Evolutionary conservation across 2,888 invertebrate genomes (phyloP).

Genomic region (Agrilus cyanescens): DNA sequence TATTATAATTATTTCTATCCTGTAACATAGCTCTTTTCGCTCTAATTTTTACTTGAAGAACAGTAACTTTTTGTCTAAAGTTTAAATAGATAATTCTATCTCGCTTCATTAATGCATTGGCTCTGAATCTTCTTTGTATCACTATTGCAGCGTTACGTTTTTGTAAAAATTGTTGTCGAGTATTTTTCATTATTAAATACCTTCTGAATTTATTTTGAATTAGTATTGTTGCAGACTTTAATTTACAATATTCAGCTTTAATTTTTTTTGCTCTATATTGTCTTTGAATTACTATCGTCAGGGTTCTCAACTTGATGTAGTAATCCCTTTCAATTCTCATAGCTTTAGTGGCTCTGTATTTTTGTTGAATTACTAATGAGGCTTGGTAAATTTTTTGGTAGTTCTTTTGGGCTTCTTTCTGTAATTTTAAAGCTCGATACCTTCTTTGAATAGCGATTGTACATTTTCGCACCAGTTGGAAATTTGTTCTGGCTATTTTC

Average conservation of each 20-base stretch:
- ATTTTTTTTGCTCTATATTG: no score
- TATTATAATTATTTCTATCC: no score
- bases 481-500: conserved; percentile 31
- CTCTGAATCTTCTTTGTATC: conserved; percentile 35
- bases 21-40: no score
- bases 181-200: no score
- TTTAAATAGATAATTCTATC: conserved; percentile 16
- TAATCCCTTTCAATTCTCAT: conserved; percentile 31
- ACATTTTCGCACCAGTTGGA: conserved; percentile 32
- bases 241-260: no score
- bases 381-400: conserved; percentile 11
- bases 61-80: conserved; percentile 18
- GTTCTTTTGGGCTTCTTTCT: background rate
- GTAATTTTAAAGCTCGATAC: background rate
- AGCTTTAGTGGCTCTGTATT: conserved; percentile 25
- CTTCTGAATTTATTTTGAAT: no score
- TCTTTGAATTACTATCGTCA: no score
- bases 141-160: conserved; percentile 27
- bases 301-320: conserved; percentile 27
- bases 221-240: no score
- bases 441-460: conserved; percentile 13
- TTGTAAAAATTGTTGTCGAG: conserved; percentile 1
- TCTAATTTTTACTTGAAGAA: conserved; percentile 11
- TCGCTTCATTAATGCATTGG: conserved; percentile 14
- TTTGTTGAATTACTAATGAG: conserved; percentile 27